phyloP scores from a whole-genome alignment of 1,140 invertebrate genomes.

The Andricus grossulariae region DNA sequence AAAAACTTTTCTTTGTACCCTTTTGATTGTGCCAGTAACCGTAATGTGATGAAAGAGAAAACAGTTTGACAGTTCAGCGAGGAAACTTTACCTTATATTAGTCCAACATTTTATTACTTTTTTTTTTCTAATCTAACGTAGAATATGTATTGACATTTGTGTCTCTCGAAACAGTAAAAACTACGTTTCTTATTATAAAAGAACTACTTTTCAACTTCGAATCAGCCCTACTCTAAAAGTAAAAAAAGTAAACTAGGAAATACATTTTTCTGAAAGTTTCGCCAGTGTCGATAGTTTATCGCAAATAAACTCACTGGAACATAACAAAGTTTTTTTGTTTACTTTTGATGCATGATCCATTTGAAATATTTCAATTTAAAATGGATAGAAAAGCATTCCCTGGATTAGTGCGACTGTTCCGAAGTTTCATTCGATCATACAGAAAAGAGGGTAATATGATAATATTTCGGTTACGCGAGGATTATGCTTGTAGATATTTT shows the following conservation, averaged over 20 bases:
- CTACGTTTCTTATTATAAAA: slow-evolving; percentile 38
- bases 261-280: background rate
- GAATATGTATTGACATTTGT: slow-evolving; percentile 21
- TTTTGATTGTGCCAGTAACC: slow-evolving; percentile 1
- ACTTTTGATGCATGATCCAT: too few species aligned
- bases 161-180: slow-evolving; percentile 28
- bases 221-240: slow-evolving; percentile 1
- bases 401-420: background rate
- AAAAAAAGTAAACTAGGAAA: background rate
- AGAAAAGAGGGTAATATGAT: background rate
- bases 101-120: slow-evolving; percentile 14
- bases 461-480: background rate
- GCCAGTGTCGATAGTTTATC: background rate
- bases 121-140: slow-evolving; percentile 19
- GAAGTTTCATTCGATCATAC: slow-evolving; percentile 1
- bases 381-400: background rate
- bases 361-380: too few species aligned
- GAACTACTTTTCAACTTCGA: slow-evolving; percentile 32
- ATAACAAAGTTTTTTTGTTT: background rate
- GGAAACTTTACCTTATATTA: slow-evolving; percentile 20
- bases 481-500: slow-evolving; percentile 16
- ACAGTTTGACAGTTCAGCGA: background rate
- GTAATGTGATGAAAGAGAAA: slow-evolving; percentile 6
- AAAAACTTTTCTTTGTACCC: background rate
- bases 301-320: background rate